Base-by-base conservation (phyloP, 2,797 vertebrate species). In the Dryobates pubescens region DNA sequence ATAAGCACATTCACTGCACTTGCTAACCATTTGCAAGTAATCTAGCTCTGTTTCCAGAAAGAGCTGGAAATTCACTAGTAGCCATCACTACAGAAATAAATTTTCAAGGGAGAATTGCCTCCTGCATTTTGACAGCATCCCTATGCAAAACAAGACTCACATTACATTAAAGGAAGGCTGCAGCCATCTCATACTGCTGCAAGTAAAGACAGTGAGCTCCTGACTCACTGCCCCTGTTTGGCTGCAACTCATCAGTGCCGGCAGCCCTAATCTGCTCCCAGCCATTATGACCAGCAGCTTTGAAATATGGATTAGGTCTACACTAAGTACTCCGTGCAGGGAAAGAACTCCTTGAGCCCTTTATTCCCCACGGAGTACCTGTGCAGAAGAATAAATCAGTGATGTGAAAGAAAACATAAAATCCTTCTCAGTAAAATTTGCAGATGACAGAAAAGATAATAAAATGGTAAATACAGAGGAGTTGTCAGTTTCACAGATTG, bases 371-470 rank as follows among this genome's bases (percentile, higher is more conserved):
- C 0, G 3, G 95, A 93, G 89, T 56, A 95, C 90, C 95, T 90
- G 62, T 86, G 77, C 68, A 82, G 75, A 69, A 77, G 64, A 91
- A 94, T 89, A 95, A 95, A 91, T 95, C 93, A 92, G 65, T 24
- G 82, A 77, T 94, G 77, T 84, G 94, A 94, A 95, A 95, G 92
- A 94, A 96, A 95, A 95, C 84, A 85, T 77, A 93, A 96, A 96
- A 93, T 83, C 87, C 74, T 94, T 95, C 86, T 76, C 64, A 73
- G 94, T 93, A 95, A 93, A 96, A 95, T 95, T 94, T 94, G 94
- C 94, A 93, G 93, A 95, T 92, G 89, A 96, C 96, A 96, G 71
- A 88, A 91, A 92, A 95, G 87, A 94, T 94, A 94, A 95, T 93
- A 94, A 94, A 96, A 94, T 86, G 93, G 89, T 95, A 96, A 96